Percentiles rank a stretch among this genome's conserved stretches.
Conservation (phyloP, 2,113 vertebrate genomes). For the Prionailurus bengalensis region DNA sequence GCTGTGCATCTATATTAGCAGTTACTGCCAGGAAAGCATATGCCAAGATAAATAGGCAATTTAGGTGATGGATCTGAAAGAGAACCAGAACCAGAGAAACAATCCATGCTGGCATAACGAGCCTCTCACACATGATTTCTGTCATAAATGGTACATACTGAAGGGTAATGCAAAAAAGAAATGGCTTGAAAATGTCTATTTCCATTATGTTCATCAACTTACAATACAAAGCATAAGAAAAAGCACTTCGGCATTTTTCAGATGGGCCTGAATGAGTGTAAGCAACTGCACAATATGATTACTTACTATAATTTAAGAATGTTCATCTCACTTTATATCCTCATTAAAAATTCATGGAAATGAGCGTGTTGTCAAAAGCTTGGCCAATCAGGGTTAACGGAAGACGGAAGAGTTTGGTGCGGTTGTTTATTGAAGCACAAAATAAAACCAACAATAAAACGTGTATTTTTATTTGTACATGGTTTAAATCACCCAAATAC, state of each 20-base stretch:
- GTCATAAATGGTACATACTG: background rate
- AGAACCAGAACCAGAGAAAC: constrained; percentile 21
- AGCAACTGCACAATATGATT: background rate
- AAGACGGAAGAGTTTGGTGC: background rate
- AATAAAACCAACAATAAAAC: background rate
- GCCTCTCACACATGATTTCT: background rate
- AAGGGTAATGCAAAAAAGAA: constrained; percentile 15
- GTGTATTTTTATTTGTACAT: background rate
- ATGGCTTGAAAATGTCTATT: background rate
- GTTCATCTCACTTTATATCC: constrained; percentile 1
- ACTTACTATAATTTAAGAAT: constrained; percentile 39
- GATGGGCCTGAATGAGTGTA: constrained; percentile 18
- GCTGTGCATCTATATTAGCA: background rate
- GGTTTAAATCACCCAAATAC: background rate
- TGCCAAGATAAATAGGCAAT: constrained; percentile 26
- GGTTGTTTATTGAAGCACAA: background rate
- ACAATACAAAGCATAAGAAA: background rate
- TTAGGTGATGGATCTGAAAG: background rate
- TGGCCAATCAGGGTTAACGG: background rate
- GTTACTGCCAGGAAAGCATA: background rate
- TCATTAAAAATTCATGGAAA: constrained; percentile 54
- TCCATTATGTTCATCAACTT: background rate
- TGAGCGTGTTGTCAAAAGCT: background rate
- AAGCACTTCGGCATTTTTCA: background rate
- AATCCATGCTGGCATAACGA: background rate